Evolutionary conservation across 2,113 vertebrate species (phyloP), one percentile per base, ranked within the genome.

Genomic region (Podarcis muralis): DNA sequence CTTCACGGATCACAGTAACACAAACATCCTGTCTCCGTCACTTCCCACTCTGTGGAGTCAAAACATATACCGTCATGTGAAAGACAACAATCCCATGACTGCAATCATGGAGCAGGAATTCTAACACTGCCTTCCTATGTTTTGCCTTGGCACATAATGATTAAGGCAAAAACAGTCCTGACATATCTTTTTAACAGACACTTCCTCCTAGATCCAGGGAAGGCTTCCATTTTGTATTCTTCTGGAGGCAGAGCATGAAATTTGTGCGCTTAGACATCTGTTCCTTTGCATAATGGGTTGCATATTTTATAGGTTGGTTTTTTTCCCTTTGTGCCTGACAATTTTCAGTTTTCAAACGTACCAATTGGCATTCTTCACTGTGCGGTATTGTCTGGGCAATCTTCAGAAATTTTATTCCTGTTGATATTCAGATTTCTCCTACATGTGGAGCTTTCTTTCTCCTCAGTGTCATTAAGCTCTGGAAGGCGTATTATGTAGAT

Each of bases 401-500:
- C 78, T 92, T 62, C 68, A 83, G 88, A 90, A 91, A 91, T 92
- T 88, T 88, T 89, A 48, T 86, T 89, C 80, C 65, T 74, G 3
- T 0, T 78, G 92, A 59, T 77, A 83, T 88, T 92, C 0, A 0
- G 8, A 82, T 92, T 92, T 91, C 32, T 90, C 3, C 20, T 88
- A 53, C 0, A 0, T 79, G 48, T 84, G 65, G 74, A 87, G 89
- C 93, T 18, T 65, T 92, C 84, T 66, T 84, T 43, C 43, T 87
- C 18, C 91, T 65, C 7, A 78, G 87, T 40, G 71, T 53, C 37
- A 89, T 81, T 92, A 93, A 86, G 48, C 53, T 92, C 79, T 85
- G 90, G 80, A 84, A 92, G 92, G 48, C 32, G n/a, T 79, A 57
- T 88, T 93, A 80, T n/a, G 27, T 32, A 74, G 88, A 92, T 84